Evolutionary conservation across 2,113 vertebrate species (phyloP), one percentile per base, ranked within the genome.

Genomic region (Gnathonemus longibarbis): DNA sequence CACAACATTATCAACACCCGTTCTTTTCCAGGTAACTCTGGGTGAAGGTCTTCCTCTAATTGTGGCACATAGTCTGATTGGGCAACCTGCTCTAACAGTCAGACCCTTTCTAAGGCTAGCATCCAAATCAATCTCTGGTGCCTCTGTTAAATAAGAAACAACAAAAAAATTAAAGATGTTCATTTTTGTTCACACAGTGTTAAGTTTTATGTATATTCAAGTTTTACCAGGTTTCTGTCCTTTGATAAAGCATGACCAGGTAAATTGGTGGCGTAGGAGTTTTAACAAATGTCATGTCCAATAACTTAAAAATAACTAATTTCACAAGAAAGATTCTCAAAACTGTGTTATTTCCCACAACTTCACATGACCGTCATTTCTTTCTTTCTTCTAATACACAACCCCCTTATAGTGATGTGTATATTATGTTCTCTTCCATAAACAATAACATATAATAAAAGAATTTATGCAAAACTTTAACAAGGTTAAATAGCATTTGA

Each of bases 71-170:
- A 99, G 96, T 91, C 98, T 97, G 90, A 99, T 99, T 39, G 98
- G 98, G 92, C 98, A 99, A 85, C 98, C 98, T 15, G 98, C 98
- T 93, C 98, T 97, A 84, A 99, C 98, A 5, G 94, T 94, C 85
- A 99, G 95, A 90, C 98, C 94, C 92, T 99, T 99, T 92, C 98
- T 97, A 94, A 99, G 96, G 93, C 97, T 98, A 91, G 98, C 98
- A 92, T 99, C 98, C 93, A 99, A 94, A 19, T 99, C 98, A 90
- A 99, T 98, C 94, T 99, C 98, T 52, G 98, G 98, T 91, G 97
- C 93, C 96, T 99, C 98, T 99, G 95, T 94, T 94, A 93, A 85
- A 90, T 5, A 92, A 90, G 58, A 89, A 84, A 70, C 85, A 58
- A 93, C 6, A 80, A 83, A 15, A 15, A 45, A 87, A 70, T 27